These are phyloP conservation scores for Leptopilina syphax DNA, from an alignment of 2,888 invertebrate species.

Conservation along the genomic window DNA sequence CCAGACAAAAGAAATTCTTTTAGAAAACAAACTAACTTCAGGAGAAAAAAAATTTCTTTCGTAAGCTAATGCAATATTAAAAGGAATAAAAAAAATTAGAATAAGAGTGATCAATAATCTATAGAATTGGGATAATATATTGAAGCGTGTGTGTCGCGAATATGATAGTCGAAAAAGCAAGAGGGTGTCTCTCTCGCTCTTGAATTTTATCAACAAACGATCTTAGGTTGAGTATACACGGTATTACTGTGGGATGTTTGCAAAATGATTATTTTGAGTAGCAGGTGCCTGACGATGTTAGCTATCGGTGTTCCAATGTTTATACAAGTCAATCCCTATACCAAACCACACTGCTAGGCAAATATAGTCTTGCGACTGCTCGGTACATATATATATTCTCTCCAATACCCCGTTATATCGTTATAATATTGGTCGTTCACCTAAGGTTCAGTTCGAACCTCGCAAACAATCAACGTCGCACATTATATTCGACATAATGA, in stretches of 20 bases:
- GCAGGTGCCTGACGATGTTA: conserved; percentile 47
- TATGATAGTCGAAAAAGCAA: not conserved
- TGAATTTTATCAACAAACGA: conserved; percentile 40
- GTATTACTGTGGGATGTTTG: conserved; percentile 53
- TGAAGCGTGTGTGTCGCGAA: not conserved
- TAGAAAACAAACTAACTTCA: no score
- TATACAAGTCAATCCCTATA: conserved; percentile 64
- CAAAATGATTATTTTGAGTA: conserved; percentile 61
- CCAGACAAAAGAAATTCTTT: no score
- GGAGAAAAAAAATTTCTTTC: no score
- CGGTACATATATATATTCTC: conserved; percentile 32
- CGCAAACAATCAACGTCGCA: not conserved
- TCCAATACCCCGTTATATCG: conserved; percentile 48
- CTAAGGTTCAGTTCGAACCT: conserved; percentile 35
- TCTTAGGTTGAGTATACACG: conserved; percentile 4
- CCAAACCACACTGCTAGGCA: conserved; percentile 51
- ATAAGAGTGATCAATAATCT: not conserved
- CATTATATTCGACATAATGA: not conserved
- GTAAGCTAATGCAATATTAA: not conserved
- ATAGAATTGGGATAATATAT: not conserved
- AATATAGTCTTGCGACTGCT: conserved; percentile 50
- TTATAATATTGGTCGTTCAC: conserved; percentile 44
- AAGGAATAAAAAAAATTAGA: conserved; percentile 2
- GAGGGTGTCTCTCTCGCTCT: conserved; percentile 1
- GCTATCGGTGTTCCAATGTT: conserved; percentile 59